These are phyloP conservation scores for Amblyornis subalaris DNA, from an alignment of 2,113 vertebrate genomes.

Conservation along the genomic window DNA sequence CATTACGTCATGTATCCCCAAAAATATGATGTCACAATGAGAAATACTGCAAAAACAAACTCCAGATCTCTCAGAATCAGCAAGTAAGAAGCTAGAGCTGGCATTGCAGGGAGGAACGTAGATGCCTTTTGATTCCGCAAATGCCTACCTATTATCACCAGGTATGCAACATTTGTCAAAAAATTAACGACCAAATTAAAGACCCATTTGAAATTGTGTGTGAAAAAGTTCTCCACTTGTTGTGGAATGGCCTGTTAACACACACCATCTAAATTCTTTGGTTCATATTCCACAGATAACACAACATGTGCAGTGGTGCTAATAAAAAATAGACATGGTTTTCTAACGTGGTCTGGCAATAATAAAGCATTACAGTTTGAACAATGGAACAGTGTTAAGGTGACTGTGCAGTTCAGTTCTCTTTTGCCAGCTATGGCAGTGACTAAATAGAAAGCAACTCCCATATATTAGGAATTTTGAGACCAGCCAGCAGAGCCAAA, in stretches of 20 bases:
- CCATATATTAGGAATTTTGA: not conserved
- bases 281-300: not conserved
- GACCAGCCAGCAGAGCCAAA: not conserved
- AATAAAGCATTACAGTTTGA: not conserved
- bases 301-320: not conserved
- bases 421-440: not conserved
- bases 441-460: slow-evolving; percentile 7
- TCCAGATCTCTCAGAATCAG: not conserved
- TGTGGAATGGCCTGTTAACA: not conserved
- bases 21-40: not conserved
- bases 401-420: not conserved
- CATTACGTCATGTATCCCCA: not conserved
- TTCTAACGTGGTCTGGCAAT: not conserved
- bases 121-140: not conserved
- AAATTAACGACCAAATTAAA: not conserved
- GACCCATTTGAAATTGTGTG: not conserved
- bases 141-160: not conserved
- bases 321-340: not conserved
- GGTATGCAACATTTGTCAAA: not conserved
- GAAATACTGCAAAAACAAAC: not conserved
- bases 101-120: not conserved
- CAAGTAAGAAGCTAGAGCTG: not conserved
- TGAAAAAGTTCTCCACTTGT: not conserved
- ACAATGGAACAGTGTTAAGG: not conserved
- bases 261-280: not conserved